Percentiles rank a stretch among this genome's conserved stretches.
phyloP scores from a whole-genome alignment of 2,113 vertebrate species.

The Pseudorectes ferrugineus region DNA sequence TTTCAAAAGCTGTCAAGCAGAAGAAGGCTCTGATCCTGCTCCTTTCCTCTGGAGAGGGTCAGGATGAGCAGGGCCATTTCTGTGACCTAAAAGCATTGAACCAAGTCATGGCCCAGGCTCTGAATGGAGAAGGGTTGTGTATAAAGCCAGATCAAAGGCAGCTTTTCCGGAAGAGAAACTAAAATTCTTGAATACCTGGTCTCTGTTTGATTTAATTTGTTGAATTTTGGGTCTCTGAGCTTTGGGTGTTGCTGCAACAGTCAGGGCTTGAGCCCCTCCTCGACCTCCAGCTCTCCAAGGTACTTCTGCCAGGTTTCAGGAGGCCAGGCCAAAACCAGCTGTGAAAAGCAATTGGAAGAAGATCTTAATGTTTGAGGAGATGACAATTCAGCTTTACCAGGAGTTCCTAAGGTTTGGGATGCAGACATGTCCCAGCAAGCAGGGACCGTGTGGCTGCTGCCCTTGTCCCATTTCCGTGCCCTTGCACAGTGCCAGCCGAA shows the following conservation, averaged over 20 bases:
- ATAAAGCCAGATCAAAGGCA: neutral
- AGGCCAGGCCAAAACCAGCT: neutral
- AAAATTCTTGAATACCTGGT: neutral
- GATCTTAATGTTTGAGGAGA: neutral
- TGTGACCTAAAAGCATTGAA: neutral
- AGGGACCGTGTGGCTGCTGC: neutral
- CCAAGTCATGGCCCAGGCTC: neutral
- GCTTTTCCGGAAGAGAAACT: neutral
- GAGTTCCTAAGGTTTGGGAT: neutral
- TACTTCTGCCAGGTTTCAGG: neutral
- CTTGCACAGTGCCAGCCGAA: neutral
- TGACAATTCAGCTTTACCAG: neutral
- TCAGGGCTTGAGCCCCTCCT: neutral
- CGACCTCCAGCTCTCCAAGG: neutral
- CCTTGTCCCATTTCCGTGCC: neutral
- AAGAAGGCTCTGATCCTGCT: neutral
- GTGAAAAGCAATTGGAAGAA: neutral
- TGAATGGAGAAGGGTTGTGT: neutral
- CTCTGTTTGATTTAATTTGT: neutral
- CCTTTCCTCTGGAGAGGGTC: neutral
- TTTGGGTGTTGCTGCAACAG: neutral
- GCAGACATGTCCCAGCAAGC: neutral
- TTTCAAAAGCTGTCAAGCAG: neutral
- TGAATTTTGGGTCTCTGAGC: neutral
- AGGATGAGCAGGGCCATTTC: neutral